Evolutionary conservation across 1,140 invertebrate genomes (phyloP).

Genomic region (Dufourea novaeangliae): DNA sequence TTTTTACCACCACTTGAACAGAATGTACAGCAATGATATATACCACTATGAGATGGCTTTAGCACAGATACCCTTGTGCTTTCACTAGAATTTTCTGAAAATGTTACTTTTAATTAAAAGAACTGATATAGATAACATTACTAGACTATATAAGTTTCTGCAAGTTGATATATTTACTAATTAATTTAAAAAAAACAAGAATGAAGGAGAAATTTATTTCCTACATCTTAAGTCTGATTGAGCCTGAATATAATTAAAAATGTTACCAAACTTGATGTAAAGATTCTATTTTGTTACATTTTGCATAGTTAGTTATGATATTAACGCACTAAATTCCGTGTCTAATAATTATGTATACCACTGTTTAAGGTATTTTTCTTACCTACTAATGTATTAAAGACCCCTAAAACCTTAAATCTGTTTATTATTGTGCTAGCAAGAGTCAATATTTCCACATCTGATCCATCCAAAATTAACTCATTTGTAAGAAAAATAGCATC

Average conservation of each 20-base stretch:
- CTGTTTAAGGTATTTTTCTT: constrained; percentile 17
- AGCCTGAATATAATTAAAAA: no score
- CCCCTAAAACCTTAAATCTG: constrained; percentile 82
- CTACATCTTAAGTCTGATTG: no score
- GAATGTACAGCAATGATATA: constrained; percentile 91
- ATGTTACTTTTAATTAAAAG: constrained; percentile 33
- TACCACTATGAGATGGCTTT: constrained; percentile 83
- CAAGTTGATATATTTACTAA: no score
- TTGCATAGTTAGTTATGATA: no score
- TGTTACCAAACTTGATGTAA: no score
- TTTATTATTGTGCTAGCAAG: constrained; percentile 84
- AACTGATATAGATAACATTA: no score
- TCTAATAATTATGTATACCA: not conserved
- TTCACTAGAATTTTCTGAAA: constrained; percentile 73
- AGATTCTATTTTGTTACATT: no score
- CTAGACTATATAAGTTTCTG: no score
- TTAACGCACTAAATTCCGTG: no score
- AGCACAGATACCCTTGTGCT: constrained; percentile 43
- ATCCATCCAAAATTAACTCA: constrained; percentile 85
- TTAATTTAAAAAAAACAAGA: no score
- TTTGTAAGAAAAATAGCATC: constrained; percentile 85
- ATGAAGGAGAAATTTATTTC: no score
- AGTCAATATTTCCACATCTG: constrained; percentile 86
- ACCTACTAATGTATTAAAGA: constrained; percentile 51
- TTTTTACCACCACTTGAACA: constrained; percentile 89